These are phyloP conservation scores for Hiodon tergisus DNA, from an alignment of 2,113 vertebrate genomes.

Conservation along the genomic window DNA sequence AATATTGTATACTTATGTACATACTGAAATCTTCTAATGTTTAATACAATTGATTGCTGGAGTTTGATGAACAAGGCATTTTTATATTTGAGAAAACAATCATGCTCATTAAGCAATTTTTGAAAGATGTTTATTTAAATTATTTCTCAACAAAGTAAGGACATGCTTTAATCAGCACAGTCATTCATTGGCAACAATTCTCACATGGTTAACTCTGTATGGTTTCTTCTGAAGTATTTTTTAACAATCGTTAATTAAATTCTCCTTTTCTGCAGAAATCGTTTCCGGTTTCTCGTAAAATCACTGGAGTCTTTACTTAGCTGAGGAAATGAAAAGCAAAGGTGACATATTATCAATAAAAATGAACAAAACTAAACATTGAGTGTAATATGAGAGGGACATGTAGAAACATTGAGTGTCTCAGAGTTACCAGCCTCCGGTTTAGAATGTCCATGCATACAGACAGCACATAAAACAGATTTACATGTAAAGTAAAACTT, in stretches of 20 bases:
- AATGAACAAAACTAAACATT: not conserved
- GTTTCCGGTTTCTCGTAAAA: slow-evolving; percentile 50
- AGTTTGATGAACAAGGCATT: too few relatives aligned
- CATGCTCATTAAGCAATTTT: slow-evolving; percentile 5
- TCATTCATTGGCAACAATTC: not conserved
- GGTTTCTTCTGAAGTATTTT: slow-evolving; percentile 12
- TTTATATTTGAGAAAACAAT: not conserved
- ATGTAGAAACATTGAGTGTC: not conserved
- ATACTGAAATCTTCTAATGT: too few relatives aligned
- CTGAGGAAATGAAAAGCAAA: slow-evolving; percentile 35
- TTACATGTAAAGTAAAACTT: too few relatives aligned
- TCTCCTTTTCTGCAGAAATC: slow-evolving; percentile 41
- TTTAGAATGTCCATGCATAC: too few relatives aligned
- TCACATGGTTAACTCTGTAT: not conserved
- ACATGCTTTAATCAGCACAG: not conserved
- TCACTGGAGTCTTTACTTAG: slow-evolving; percentile 46
- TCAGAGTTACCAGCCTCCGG: too few relatives aligned
- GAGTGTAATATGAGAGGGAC: not conserved
- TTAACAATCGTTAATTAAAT: not conserved
- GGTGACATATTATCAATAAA: not conserved
- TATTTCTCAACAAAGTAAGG: not conserved
- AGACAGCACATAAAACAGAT: too few relatives aligned
- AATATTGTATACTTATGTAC: too few relatives aligned
- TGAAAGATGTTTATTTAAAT: slow-evolving; percentile 10
- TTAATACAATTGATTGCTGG: too few relatives aligned